A percentile compares a stretch with the other conserved stretches of the same genome.
phyloP scores from a whole-genome alignment of 1,140 invertebrate species.

The Oryzaephilus surinamensis region DNA sequence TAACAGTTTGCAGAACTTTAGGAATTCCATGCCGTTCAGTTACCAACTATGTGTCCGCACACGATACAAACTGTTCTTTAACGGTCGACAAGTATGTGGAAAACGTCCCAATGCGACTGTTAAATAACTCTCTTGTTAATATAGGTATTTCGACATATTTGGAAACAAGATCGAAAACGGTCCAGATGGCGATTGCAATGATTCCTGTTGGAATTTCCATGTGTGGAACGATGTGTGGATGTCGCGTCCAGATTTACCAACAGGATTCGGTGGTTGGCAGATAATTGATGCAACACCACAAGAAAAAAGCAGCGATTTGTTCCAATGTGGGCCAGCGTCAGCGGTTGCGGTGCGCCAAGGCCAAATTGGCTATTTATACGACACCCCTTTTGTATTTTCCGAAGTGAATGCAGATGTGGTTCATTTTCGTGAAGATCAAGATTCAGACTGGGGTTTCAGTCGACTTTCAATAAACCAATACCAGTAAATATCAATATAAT shows the following conservation, averaged over 20 bases:
- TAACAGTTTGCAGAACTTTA: slow-evolving; percentile 51
- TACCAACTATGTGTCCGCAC: slow-evolving; percentile 68
- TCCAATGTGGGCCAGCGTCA: slow-evolving; percentile 59
- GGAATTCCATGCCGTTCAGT: slow-evolving; percentile 61
- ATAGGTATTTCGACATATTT: slow-evolving; percentile 49
- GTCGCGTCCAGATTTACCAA: slow-evolving; percentile 59
- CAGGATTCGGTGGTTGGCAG: slow-evolving; percentile 69
- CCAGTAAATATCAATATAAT: slow-evolving; percentile 49
- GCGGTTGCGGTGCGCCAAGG: slow-evolving; percentile 61
- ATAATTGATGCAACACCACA: slow-evolving; percentile 70
- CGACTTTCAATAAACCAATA: slow-evolving; percentile 50
- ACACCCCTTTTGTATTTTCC: slow-evolving; percentile 64
- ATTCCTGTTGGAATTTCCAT: slow-evolving; percentile 70
- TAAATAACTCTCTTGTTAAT: too few relatives aligned
- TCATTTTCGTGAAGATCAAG: slow-evolving; percentile 53
- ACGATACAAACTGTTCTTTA: slow-evolving; percentile 60
- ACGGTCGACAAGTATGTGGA: slow-evolving; percentile 50
- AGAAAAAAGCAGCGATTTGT: slow-evolving; percentile 52
- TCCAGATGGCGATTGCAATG: slow-evolving; percentile 47
- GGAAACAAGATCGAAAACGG: slow-evolving; percentile 51
- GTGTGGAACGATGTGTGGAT: slow-evolving; percentile 82
- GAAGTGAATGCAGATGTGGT: slow-evolving; percentile 71
- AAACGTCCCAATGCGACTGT: too few relatives aligned
- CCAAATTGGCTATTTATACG: slow-evolving; percentile 62
- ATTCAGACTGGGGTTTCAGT: slow-evolving; percentile 53